Conservation (phyloP, 2,113 vertebrate species). For the Perca fluviatilis region DNA sequence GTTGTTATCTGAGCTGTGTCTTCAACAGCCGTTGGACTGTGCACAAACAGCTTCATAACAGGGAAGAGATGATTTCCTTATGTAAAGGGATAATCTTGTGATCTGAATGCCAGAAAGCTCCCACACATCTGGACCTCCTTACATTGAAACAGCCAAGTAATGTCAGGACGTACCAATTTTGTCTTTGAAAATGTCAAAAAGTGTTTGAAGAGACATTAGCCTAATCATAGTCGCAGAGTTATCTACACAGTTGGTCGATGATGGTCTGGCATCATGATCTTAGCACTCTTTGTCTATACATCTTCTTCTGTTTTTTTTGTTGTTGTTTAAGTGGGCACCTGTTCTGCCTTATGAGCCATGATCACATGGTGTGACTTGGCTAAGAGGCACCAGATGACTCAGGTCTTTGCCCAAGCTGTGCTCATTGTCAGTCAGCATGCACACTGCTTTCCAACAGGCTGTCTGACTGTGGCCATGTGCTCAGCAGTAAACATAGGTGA, state of each 20-base stretch:
- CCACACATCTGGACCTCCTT: slow-evolving; percentile 40
- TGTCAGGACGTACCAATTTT: background rate
- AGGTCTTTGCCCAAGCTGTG: slow-evolving; percentile 69
- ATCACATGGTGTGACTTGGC: slow-evolving; percentile 72
- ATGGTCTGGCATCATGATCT: background rate
- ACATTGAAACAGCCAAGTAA: slow-evolving; percentile 4
- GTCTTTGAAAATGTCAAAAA: slow-evolving; percentile 9
- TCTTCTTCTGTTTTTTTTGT: background rate
- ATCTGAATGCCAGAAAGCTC: slow-evolving; percentile 35
- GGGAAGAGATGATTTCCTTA: slow-evolving; percentile 34
- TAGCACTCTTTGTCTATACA: slow-evolving; percentile 2
- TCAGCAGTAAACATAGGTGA: slow-evolving; percentile 55
- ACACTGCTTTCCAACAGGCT: slow-evolving; percentile 54
- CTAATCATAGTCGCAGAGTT: background rate
- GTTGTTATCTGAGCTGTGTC: slow-evolving; percentile 21
- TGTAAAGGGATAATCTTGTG: slow-evolving; percentile 42
- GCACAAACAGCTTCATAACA: slow-evolving; percentile 30
- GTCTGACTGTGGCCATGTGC: slow-evolving; percentile 68
- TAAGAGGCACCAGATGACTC: slow-evolving; percentile 67
- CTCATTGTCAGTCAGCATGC: slow-evolving; percentile 65
- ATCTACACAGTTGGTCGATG: background rate
- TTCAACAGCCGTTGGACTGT: slow-evolving; percentile 25
- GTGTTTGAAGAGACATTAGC: background rate
- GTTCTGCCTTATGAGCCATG: slow-evolving; percentile 51
- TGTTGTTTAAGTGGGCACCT: slow-evolving; percentile 61